Base-by-base conservation (phyloP, 1,140 invertebrate genomes). In the Drosophila ficusphila region DNA sequence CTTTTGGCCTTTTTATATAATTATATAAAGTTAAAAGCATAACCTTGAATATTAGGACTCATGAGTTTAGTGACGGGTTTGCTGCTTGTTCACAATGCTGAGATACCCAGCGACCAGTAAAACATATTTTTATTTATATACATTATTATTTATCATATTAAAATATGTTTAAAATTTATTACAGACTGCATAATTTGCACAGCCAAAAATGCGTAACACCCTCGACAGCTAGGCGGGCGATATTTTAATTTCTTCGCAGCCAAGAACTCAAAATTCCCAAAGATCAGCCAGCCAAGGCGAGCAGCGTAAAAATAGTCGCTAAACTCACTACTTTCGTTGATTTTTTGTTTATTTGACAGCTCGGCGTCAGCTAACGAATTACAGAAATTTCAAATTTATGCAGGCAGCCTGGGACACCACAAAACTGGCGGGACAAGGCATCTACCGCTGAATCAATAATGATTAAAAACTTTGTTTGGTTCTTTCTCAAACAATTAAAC, bases 191-290 rank as follows among this genome's bases (percentile, higher is more conserved):
- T 67, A 65, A 67, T 65, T 67, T 51, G 62, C 21, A 23, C 7
- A 19, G 33, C 60, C 12, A 51, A 67, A 49, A 67, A 65, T 51
- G 44, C 62, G 62, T 67, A 65, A 48, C 62, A 65, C 58, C 34
- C 33, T 49, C 62, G 42, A 36, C 62, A 41, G 27, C 21, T 29
- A 52, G 39, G 53, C 53, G 18, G 34, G 51, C 42, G 56, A 57
- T 75, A 49, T 70, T 75, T 62, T 41, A 39, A 62, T 68, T 47
- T 65, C 52, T 53, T 38, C 33, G 57, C 19, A 72, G 73, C 67
- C 62, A 77, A 82, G 62, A 68, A 69, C 52, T 29, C 18, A 65
- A 83, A 82, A 82, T 82, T 83, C 74, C 69, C 74, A 18, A 60
- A 47, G 61, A 61, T 82, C 79, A 78, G 79, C 79, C 74, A 82